Conservation (phyloP, 2,888 invertebrate genomes). For the Mesoligia furuncula region DNA sequence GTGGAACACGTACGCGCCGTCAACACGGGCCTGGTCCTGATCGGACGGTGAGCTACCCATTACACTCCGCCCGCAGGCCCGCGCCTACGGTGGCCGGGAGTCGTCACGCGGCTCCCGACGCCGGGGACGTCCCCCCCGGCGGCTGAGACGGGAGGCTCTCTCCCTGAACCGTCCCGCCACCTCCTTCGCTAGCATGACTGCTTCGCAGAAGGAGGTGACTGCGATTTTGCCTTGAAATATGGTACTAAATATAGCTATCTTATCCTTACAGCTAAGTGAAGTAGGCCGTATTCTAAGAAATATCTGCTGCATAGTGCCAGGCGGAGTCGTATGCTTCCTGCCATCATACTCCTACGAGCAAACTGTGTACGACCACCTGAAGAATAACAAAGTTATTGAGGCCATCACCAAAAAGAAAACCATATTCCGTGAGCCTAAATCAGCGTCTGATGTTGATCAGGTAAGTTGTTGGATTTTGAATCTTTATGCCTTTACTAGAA, state of each 20-base stretch:
- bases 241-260: neutral
- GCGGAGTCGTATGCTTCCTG: slow-evolving; percentile 98
- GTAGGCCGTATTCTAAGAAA: slow-evolving; percentile 94
- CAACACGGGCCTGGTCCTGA: no score
- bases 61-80: no score
- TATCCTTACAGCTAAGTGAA: slow-evolving; percentile 92
- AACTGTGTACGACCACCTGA: slow-evolving; percentile 91
- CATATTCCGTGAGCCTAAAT: slow-evolving; percentile 95
- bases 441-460: slow-evolving; percentile 93
- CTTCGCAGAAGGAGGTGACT: no score
- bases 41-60: no score
- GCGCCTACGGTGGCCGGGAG: no score
- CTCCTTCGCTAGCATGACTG: no score
- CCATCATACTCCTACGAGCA: slow-evolving; percentile 98
- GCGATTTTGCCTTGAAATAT: neutral
- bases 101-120: no score
- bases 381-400: slow-evolving; percentile 91
- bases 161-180: no score
- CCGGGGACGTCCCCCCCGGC: no score
- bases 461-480: slow-evolving; percentile 79
- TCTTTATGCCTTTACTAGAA: neutral
- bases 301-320: slow-evolving; percentile 94
- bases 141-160: no score
- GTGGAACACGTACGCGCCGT: no score
- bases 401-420: slow-evolving; percentile 93